Evolutionary conservation across 2,888 invertebrate species (phyloP).

Genomic region (Sesia apiformis): DNA sequence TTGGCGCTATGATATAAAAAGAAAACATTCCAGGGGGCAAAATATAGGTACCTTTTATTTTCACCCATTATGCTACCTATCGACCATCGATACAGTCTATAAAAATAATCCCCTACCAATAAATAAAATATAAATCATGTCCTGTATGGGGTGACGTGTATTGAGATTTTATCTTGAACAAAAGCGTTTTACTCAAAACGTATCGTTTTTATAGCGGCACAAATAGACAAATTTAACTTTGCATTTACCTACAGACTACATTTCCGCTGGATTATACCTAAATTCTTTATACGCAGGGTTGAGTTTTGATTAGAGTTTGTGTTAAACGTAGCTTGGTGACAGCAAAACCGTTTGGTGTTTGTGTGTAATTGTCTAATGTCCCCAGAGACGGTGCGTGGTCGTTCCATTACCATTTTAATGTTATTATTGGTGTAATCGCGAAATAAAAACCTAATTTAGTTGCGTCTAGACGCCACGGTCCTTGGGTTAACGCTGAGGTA

Average conservation of each 20-base stretch:
- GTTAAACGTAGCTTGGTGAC: not conserved
- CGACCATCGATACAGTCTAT: not conserved
- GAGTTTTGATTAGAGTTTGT: not conserved
- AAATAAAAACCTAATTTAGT: conserved; percentile 49
- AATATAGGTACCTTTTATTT: not conserved
- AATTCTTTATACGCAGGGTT: not conserved
- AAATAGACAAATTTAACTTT: conserved; percentile 9
- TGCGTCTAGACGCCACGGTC: conserved; percentile 58
- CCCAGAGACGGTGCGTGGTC: conserved; percentile 24
- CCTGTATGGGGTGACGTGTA: conserved; percentile 28
- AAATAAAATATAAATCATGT: conserved; percentile 46
- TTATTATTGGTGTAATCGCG: conserved; percentile 47
- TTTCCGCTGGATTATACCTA: not conserved
- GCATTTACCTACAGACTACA: not conserved
- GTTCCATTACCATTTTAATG: conserved; percentile 59
- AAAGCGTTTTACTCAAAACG: conserved; percentile 39
- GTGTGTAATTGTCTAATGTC: conserved; percentile 50
- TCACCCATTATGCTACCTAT: not conserved
- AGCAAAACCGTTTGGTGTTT: not conserved
- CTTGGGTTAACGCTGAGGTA: conserved; percentile 12
- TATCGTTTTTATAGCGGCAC: conserved; percentile 40
- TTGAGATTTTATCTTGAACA: conserved; percentile 44
- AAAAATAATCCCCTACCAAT: conserved; percentile 24
- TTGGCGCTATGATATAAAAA: too few species aligned
- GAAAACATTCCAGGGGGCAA: too few species aligned